Conservation (phyloP, 2,888 invertebrate species). For the Drosophila austrosaltans region DNA sequence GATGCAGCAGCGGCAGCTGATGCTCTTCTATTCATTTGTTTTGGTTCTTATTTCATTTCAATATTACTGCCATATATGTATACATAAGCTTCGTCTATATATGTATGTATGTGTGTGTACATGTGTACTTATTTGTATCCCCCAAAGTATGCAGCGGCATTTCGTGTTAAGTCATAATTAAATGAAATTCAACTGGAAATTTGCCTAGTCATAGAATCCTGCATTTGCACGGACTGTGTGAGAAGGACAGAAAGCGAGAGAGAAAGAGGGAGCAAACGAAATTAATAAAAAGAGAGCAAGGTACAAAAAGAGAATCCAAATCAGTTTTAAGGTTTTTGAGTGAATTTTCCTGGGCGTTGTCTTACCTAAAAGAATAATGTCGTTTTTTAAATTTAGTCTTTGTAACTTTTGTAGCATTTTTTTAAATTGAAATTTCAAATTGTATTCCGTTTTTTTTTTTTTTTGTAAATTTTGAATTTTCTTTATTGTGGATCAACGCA, state of each 20-base stretch:
- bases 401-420: neutral
- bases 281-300: too few species aligned
- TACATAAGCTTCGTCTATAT: neutral
- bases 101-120: conserved; percentile 32
- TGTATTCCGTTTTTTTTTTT: conserved; percentile 8
- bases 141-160: conserved; percentile 69
- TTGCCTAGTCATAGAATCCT: conserved; percentile 28
- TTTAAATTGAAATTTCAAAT: neutral
- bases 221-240: conserved; percentile 23
- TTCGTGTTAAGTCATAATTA: conserved; percentile 74
- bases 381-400: neutral
- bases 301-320: conserved; percentile 1
- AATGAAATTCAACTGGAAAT: conserved; percentile 61
- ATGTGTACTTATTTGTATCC: conserved; percentile 50
- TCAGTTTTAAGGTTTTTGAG: conserved; percentile 26
- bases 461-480: conserved; percentile 15
- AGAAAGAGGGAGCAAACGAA: neutral
- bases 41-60: conserved; percentile 68
- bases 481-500: neutral
- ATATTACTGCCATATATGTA: conserved; percentile 62
- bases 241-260: neutral
- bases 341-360: conserved; percentile 44
- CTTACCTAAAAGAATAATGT: neutral
- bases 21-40: conserved; percentile 6
- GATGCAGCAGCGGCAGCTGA: conserved; percentile 61